Evolutionary conservation across 2,888 invertebrate species (phyloP), one percentile per base, ranked within the genome.

Genomic region (Acronicta leporina): DNA sequence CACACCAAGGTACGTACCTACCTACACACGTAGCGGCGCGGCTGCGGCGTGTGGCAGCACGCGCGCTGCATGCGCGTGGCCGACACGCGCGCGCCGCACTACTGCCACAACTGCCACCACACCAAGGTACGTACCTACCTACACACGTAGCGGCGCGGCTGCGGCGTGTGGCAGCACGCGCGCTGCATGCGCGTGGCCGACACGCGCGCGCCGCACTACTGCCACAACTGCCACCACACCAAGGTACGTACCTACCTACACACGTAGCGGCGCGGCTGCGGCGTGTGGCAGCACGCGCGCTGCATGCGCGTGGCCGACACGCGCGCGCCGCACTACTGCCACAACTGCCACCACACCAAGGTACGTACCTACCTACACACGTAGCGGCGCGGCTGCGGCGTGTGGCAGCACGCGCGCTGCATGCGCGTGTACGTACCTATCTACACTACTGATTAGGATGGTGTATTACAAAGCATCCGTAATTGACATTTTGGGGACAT

Each of bases 271-370:
- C 82, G 97, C 42, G 98, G 40, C 42, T 99, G 99, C 88, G 95
- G 97, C 82, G 97, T 48, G 98, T 99, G 98, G 98, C 42, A 48
- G 87, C 98, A 98, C 88, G 97, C 97, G 78, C 98, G 98, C 85
- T 98, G 98, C 88, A 97, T 88, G 84, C 82, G 83, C 15, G 85
- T 86, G 48, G 78, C 79, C 41, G 87, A 85, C 73, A 83, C 84
- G 40, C 66, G 84, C 87, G 95, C 97, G 77, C 96, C 96, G 65
- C 98, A 98, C 87, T 95, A 97, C 70, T 98, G 54, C 54, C 54
- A 55, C 46, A 27, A 46, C 46, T 98, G 98, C 87, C 95, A 97
- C 68, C 98, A 9, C 46, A 15, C 20, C 30, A 15, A 30, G 46
- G 45, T 45, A 25, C 27, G 8, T 52, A 45, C 49, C 25, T 45